Evolutionary conservation across 2,797 vertebrate species (phyloP).

Genomic region (Channallabes apus): DNA sequence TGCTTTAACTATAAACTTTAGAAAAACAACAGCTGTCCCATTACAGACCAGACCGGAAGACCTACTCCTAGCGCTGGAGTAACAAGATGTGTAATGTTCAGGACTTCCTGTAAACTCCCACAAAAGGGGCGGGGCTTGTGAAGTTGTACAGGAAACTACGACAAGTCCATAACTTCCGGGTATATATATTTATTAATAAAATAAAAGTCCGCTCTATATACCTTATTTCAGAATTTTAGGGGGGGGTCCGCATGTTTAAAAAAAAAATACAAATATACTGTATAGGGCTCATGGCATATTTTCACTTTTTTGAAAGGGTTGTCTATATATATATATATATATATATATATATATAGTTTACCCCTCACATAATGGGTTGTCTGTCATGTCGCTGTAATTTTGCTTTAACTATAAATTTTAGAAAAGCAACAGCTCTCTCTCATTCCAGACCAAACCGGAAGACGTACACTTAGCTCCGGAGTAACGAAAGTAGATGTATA

Average conservation of each 20-base stretch:
- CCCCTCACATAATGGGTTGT: too few species aligned
- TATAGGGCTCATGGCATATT: too few species aligned
- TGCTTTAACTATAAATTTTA: constrained; percentile 35
- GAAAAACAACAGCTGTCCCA: neutral
- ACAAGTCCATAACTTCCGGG: neutral
- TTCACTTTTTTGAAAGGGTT: too few species aligned
- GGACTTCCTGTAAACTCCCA: constrained; percentile 52
- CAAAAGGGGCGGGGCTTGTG: constrained; percentile 33
- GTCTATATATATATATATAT: too few species aligned
- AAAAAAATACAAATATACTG: too few species aligned
- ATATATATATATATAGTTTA: too few species aligned
- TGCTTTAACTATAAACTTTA: constrained; percentile 35
- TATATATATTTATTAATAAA: neutral
- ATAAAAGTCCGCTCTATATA: constrained; percentile 5
- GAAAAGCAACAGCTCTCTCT: neutral
- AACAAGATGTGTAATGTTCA: constrained; percentile 4
- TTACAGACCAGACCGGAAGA: neutral
- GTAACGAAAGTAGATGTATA: too few species aligned
- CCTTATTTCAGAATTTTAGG: too few species aligned
- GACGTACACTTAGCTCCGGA: neutral
- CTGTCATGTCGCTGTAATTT: constrained; percentile 60
- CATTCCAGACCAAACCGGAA: neutral
- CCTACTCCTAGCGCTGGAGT: neutral
- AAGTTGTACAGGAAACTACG: neutral
- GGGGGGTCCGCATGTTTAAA: too few species aligned